Conservation (phyloP, 2,113 vertebrate species). For the Pluvialis apricaria region DNA sequence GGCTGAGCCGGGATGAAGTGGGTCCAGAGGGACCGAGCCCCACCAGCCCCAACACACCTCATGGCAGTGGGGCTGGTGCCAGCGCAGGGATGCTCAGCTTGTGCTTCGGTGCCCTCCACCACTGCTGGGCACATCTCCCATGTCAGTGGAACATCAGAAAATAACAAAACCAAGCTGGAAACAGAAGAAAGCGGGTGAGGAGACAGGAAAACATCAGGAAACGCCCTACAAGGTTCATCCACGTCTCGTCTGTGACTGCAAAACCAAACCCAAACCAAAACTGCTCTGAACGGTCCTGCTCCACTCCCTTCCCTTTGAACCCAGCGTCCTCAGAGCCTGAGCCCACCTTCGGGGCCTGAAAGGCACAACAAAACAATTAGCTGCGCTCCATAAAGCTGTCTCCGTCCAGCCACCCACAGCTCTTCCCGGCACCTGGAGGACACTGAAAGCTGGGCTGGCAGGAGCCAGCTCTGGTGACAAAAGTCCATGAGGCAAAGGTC, state of each 20-base stretch:
- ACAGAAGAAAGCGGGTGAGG: accelerated
- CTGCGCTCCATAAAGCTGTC: constrained; percentile 18
- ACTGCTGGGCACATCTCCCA: not conserved
- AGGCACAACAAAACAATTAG: constrained; percentile 48
- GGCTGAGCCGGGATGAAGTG: not conserved
- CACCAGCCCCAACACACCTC: accelerated
- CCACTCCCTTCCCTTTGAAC: not conserved
- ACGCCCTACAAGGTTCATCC: not conserved
- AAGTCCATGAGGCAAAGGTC: not conserved
- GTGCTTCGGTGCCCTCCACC: not conserved
- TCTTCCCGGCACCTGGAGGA: constrained; percentile 35
- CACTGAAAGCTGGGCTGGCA: not conserved
- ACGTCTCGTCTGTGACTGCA: not conserved
- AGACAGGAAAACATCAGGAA: not conserved
- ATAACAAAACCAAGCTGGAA: not conserved
- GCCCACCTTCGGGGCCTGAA: constrained; percentile 32
- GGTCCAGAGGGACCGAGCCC: not conserved
- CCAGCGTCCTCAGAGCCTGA: not conserved
- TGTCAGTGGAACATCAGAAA: not conserved
- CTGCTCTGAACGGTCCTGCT: not conserved
- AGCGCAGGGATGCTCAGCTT: not conserved
- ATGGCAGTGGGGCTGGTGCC: too few relatives aligned
- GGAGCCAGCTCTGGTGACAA: not conserved
- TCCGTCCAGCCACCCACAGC: not conserved
- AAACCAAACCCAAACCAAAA: not conserved